Base-by-base conservation (phyloP, 1,140 invertebrate species). In the Rhysida immarginata region DNA sequence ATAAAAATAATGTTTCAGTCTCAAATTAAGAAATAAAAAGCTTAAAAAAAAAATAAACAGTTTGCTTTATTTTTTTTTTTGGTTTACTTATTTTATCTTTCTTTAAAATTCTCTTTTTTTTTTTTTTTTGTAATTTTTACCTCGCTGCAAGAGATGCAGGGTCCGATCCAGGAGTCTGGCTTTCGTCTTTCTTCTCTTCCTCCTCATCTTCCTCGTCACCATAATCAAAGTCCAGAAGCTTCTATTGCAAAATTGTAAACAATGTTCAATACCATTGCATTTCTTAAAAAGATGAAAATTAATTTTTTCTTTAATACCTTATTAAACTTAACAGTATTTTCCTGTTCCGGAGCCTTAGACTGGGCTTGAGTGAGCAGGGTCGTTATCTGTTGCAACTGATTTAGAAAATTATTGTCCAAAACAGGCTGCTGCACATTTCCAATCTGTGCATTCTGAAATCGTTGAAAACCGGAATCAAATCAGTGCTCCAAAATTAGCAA, bases 211-310 rank as follows among this genome's bases (percentile, higher is more conserved):
- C 84, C 65, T 84, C 84, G 60, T 86, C 83, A 0, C 81, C 83
- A 70, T 88, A 88, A 69, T 88, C 86, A 73, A 85, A 88, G 65
- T 88, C 85, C 23, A 90, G 68, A 1, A 89, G 65, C 67, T 88
- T 86, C 66, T 82, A 27, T 45, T 3, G 11, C 26, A 8, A 55
- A 27, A 53, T 41, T n/a, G 21, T 46, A 23, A 23, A 46, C 8
- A n/a, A n/a, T n/a, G n/a, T n/a, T n/a, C n/a, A n/a, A n/a, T n/a
- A n/a, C n/a, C n/a, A n/a, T n/a, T n/a, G n/a, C n/a, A n/a, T n/a
- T n/a, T n/a, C n/a, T n/a, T n/a, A 46, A 46, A 16, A 18, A 46
- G 18, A 23, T 11, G 20, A 46, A 46, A 46, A 35, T 8, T 8
- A 35, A 35, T 5, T 35, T 35, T 35, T 35, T 35, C 5, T 35